Conservation (phyloP, 2,888 invertebrate genomes). For the Megalurothrips usitatus region DNA sequence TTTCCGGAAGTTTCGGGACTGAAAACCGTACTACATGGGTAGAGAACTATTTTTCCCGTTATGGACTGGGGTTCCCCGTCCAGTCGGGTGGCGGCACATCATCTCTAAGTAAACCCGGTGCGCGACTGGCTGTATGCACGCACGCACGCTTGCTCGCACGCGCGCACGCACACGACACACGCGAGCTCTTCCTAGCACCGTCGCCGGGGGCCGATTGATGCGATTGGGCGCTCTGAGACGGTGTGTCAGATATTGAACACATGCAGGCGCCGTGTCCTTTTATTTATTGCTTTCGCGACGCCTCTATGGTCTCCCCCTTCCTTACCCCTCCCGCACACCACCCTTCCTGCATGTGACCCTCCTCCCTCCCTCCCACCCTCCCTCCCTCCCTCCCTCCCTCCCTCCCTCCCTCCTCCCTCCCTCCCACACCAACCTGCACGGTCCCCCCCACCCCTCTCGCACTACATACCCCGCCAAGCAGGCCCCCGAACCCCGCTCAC, state of each 20-base stretch:
- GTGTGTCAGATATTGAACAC: conserved; percentile 20
- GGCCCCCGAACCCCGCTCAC: background rate
- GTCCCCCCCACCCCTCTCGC: background rate
- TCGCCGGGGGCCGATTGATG: background rate
- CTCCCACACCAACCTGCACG: background rate
- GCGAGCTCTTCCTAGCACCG: too few relatives aligned
- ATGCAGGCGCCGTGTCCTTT: background rate
- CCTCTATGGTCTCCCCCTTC: background rate
- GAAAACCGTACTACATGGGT: too few relatives aligned
- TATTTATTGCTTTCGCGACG: background rate
- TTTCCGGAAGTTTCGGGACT: too few relatives aligned
- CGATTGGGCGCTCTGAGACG: background rate
- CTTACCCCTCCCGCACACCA: background rate
- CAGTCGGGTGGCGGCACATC: too few relatives aligned
- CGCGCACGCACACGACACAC: too few relatives aligned
- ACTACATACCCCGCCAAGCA: too few relatives aligned
- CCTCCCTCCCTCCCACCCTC: too few relatives aligned
- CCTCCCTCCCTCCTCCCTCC: background rate
- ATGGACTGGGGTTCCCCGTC: too few relatives aligned
- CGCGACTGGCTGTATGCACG: too few relatives aligned
- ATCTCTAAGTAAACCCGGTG: too few relatives aligned
- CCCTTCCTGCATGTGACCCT: background rate
- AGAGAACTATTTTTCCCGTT: too few relatives aligned
- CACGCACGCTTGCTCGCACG: too few relatives aligned
- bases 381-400: background rate